Conservation (phyloP, 2,797 vertebrate species). For the Syngnathus rostellatus region DNA sequence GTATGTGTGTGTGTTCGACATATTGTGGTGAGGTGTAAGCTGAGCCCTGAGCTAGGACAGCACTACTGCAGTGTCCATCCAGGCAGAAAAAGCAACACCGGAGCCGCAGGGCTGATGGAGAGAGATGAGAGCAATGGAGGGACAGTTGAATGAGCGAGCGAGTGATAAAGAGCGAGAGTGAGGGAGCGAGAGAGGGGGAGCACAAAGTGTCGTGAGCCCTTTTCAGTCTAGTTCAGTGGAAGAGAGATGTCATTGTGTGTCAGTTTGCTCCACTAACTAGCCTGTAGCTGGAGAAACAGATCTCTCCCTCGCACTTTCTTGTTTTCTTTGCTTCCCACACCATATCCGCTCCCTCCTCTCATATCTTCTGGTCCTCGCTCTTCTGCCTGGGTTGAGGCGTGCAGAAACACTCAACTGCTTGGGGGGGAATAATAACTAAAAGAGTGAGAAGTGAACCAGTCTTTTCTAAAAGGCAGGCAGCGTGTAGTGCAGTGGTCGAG, state of each 20-base stretch:
- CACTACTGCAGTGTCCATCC: slow-evolving; percentile 44
- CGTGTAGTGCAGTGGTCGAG: slow-evolving; percentile 39
- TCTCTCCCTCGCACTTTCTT: slow-evolving; percentile 31
- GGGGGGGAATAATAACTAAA: slow-evolving; percentile 35
- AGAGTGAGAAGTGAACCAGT: slow-evolving; percentile 50
- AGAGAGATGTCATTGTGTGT: slow-evolving; percentile 68
- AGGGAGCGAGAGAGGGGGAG: slow-evolving; percentile 37
- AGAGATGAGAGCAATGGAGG: slow-evolving; percentile 18
- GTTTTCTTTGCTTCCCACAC: slow-evolving; percentile 36
- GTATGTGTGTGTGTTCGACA: slow-evolving; percentile 22
- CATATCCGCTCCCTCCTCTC: slow-evolving; percentile 42
- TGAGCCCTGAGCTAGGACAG: slow-evolving; percentile 50
- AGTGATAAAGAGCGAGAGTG: slow-evolving; percentile 24
- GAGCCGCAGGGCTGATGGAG: slow-evolving; percentile 41
- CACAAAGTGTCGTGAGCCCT: slow-evolving; percentile 46
- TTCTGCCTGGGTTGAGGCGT: slow-evolving; percentile 55
- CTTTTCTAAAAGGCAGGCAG: slow-evolving; percentile 41
- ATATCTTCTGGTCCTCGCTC: slow-evolving; percentile 54
- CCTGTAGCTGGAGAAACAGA: slow-evolving; percentile 59
- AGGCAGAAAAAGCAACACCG: slow-evolving; percentile 61
- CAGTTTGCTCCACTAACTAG: slow-evolving; percentile 61
- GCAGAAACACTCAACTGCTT: slow-evolving; percentile 49
- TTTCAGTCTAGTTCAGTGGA: slow-evolving; percentile 53
- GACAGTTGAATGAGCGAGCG: slow-evolving; percentile 40
- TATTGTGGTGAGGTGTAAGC: slow-evolving; percentile 45